phyloP scores from a whole-genome alignment of 2,797 vertebrate species.

The Lates japonicus region DNA sequence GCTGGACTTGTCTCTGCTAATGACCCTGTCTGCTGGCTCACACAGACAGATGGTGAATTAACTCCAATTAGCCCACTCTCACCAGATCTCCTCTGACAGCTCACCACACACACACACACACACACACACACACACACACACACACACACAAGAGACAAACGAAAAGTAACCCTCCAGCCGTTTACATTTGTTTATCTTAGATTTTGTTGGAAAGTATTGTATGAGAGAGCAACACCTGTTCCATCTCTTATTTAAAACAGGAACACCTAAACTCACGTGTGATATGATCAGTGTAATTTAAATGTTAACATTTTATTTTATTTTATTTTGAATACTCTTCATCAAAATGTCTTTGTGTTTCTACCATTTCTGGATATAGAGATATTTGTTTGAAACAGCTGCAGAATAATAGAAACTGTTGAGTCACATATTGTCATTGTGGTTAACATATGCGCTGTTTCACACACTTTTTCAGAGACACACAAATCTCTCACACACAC shows the following conservation, averaged over 20 bases:
- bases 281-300: background rate
- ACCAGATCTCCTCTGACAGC: slow-evolving; percentile 81
- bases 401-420: slow-evolving; percentile 21
- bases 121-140: slow-evolving; percentile 32
- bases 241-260: slow-evolving; percentile 5
- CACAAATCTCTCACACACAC: background rate
- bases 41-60: slow-evolving; percentile 86
- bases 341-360: background rate
- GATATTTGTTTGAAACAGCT: background rate
- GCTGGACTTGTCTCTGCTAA: slow-evolving; percentile 85
- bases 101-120: slow-evolving; percentile 57
- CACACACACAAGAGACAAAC: slow-evolving; percentile 1
- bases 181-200: slow-evolving; percentile 12
- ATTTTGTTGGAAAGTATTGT: slow-evolving; percentile 3
- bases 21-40: slow-evolving; percentile 83
- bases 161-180: slow-evolving; percentile 6
- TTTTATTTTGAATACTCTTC: background rate
- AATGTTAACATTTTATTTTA: background rate
- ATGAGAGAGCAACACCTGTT: background rate
- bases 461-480: slow-evolving; percentile 9
- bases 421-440: slow-evolving; percentile 32
- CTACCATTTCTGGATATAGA: background rate
- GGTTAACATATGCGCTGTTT: slow-evolving; percentile 39
- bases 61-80: slow-evolving; percentile 85
- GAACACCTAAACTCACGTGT: background rate